Conservation (phyloP, 2,888 invertebrate species). For the Phania funesta region DNA sequence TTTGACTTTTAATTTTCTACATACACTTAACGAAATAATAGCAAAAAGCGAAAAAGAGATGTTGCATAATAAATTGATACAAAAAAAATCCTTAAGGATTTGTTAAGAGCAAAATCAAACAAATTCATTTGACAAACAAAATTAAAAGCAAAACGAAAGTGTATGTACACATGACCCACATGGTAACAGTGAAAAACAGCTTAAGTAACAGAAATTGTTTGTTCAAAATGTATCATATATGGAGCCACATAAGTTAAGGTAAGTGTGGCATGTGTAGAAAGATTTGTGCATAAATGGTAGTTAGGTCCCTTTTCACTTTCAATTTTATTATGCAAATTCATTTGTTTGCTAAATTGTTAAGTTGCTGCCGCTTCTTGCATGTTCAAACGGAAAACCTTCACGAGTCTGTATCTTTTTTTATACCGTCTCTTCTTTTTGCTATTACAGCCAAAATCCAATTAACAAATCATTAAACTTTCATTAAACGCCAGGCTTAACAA, state of each 20-base stretch:
- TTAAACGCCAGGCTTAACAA: constrained; percentile 75
- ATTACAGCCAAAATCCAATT: constrained; percentile 80
- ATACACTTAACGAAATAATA: constrained; percentile 10
- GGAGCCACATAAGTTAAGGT: no score
- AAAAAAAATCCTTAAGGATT: constrained; percentile 59
- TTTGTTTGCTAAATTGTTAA: constrained; percentile 51
- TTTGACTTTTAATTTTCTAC: constrained; percentile 27
- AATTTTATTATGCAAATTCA: constrained; percentile 47
- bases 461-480: constrained; percentile 81
- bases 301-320: not conserved
- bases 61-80: constrained; percentile 50
- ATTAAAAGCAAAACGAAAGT: constrained; percentile 29
- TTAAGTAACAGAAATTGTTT: not conserved
- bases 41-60: not conserved
- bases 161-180: constrained; percentile 4
- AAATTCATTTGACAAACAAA: constrained; percentile 39
- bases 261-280: not conserved
- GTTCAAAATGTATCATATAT: not conserved
- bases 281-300: not conserved
- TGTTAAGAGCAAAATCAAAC: constrained; percentile 44
- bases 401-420: constrained; percentile 17
- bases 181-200: not conserved
- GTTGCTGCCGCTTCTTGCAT: constrained; percentile 27
- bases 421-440: not conserved
- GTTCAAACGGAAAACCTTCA: constrained; percentile 30